Base-by-base conservation (phyloP, 2,888 invertebrate species). In the Bedellia somnulentella region DNA sequence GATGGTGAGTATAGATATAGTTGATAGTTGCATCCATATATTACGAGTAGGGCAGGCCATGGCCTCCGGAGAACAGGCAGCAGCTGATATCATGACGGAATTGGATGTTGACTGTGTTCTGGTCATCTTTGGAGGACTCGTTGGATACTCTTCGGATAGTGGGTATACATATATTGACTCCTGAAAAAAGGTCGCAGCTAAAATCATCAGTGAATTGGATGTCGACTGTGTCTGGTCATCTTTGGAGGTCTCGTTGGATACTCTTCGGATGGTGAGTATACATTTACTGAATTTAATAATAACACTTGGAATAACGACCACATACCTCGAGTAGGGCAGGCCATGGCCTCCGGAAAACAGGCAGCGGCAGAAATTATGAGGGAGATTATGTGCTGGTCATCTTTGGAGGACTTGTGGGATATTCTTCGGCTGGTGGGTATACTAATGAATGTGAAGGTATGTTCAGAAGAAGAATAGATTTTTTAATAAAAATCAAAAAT, bases 281-380 rank as follows among this genome's bases (percentile, higher is more conserved):
- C n/a, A n/a, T n/a, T n/a, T n/a, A n/a, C n/a, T n/a, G n/a, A n/a
- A n/a, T n/a, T n/a, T n/a, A n/a, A 98, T 60, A 99, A 99, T 62
- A 98, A 99, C 55, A 99, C 98, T 1, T 99, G 98, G 98, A 99
- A 98, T 67, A 99, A 99, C 63, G 98, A 97, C 9, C 98, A 97
- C 64, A 98, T 98, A 50, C 97, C 93, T 5, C 80, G 96, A 37
- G 97, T 98, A 1, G 97, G 97, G 0, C 96, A 98, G 64, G 98
- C 98, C 2, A 98, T 98, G 97, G 94, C 98, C 1, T 95, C 95
- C 27, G 83, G 89, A 0, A 98, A 99, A 62, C 95, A 96, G 42
- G 89, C 90, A 52, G 97, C 98, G 0, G 97, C 97, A 55, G 94
- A 95, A 68, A 99, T 98, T 46, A 98, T 98, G 97, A 78, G 84